Conservation (phyloP, 2,888 invertebrate species). For the Carabus problematicus region DNA sequence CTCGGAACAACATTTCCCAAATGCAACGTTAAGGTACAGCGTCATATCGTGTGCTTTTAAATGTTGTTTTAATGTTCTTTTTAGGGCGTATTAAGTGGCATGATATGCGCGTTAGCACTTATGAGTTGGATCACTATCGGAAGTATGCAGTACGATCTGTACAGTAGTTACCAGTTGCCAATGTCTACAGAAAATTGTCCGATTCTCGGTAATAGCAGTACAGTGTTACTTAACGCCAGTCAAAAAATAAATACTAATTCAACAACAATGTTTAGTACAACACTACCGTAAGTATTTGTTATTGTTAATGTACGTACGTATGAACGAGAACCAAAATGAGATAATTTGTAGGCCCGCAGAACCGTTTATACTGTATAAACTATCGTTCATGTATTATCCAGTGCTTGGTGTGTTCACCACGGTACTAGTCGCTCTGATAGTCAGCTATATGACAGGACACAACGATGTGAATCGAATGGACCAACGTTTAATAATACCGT, state of each 20-base stretch:
- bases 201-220: not conserved
- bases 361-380: not conserved
- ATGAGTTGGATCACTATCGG: no score
- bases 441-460: not conserved
- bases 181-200: not conserved
- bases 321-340: not conserved
- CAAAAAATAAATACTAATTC: not conserved
- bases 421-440: not conserved
- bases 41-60: no score
- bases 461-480: conserved; percentile 17
- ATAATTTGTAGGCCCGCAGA: not conserved
- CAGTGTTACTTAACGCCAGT: not conserved
- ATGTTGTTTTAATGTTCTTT: not conserved
- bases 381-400: not conserved
- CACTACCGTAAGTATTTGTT: not conserved
- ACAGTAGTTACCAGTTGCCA: not conserved
- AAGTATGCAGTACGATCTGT: no score
- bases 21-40: no score
- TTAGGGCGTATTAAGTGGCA: not conserved
- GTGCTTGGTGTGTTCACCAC: not conserved
- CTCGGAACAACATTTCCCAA: no score
- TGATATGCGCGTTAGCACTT: not conserved
- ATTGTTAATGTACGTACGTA: not conserved
- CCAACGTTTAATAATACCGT: conserved; percentile 9
- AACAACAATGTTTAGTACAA: not conserved